phyloP scores from a whole-genome alignment of 2,113 vertebrate genomes.

The Cepphus grylle region DNA sequence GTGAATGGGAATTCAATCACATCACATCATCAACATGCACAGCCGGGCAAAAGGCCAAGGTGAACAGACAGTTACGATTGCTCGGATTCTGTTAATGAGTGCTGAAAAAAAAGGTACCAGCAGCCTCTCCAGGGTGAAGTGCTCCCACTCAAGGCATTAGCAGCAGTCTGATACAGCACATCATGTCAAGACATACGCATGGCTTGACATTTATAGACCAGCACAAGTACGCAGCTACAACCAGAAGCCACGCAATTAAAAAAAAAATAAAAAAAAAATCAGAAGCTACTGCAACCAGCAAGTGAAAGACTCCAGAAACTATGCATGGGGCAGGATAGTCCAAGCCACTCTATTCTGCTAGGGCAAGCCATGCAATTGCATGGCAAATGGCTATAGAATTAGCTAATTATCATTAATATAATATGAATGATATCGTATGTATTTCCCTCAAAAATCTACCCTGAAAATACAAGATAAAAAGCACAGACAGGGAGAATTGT shows the following conservation, averaged over 20 bases:
- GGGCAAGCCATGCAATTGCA: not conserved
- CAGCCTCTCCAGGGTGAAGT: not conserved
- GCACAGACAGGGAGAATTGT: not conserved
- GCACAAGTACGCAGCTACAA: not conserved
- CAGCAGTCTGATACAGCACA: not conserved
- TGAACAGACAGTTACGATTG: not conserved
- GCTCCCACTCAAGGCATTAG: not conserved
- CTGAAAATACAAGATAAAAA: not conserved
- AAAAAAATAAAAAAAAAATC: not conserved
- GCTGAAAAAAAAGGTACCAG: not conserved
- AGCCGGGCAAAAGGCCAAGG: not conserved
- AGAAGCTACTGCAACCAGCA: not conserved
- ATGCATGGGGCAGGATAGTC: not conserved
- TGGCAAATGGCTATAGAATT: not conserved
- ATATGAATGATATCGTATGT: not conserved
- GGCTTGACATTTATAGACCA: not conserved
- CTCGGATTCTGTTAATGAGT: not conserved
- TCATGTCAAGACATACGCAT: not conserved
- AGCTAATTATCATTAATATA: not conserved
- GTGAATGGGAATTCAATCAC: not conserved
- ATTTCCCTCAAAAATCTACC: not conserved
- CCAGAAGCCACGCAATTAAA: not conserved
- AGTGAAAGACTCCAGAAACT: not conserved
- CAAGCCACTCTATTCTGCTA: not conserved
- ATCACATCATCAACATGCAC: not conserved